phyloP scores from a whole-genome alignment of 2,113 vertebrate genomes.

The Cheirogaleus medius region DNA sequence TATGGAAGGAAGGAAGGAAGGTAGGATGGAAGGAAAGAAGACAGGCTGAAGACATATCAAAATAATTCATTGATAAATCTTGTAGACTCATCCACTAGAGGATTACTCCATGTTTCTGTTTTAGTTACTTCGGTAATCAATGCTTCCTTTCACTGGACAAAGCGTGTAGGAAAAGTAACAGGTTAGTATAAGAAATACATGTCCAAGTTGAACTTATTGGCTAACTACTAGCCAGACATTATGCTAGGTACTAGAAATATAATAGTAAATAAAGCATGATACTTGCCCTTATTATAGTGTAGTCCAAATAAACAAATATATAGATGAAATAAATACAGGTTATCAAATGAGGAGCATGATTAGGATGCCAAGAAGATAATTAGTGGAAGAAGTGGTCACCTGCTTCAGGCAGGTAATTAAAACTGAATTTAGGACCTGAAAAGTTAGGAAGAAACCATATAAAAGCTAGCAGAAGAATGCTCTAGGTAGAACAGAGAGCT shows the following conservation, averaged over 20 bases:
- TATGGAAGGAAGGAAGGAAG: not conserved
- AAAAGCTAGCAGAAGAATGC: not conserved
- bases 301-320: not conserved
- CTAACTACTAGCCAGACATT: not conserved
- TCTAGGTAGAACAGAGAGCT: not conserved
- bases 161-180: not conserved
- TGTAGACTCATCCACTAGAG: not conserved
- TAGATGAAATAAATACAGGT: not conserved
- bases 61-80: not conserved
- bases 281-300: not conserved
- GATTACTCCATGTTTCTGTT: not conserved
- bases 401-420: not conserved
- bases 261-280: not conserved
- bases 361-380: not conserved
- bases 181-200: not conserved
- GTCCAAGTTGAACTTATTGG: not conserved
- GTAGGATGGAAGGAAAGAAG: no score
- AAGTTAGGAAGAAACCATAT: not conserved
- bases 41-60: not conserved
- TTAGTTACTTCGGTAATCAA: not conserved
- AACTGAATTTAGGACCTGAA: not conserved
- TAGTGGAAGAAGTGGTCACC: not conserved
- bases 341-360: not conserved
- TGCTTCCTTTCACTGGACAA: not conserved
- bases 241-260: not conserved